Percentiles rank a stretch among this genome's conserved stretches.
These are phyloP conservation scores for Piezodorus guildinii DNA, from an alignment of 1,140 invertebrate species.

Conservation along the genomic window DNA sequence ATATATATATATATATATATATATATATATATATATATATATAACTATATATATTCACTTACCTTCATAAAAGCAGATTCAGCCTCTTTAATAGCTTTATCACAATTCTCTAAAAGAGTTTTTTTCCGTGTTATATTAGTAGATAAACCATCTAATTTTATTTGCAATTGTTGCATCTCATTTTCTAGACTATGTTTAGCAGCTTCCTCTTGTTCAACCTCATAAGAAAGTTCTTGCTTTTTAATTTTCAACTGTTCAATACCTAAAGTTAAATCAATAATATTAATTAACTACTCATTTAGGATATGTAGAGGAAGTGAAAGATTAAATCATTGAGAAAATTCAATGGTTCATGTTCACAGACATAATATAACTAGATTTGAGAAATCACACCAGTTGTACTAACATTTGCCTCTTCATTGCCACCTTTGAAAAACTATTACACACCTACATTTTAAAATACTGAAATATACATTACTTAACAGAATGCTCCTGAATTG, in stretches of 20 bases:
- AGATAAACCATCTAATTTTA: constrained; percentile 16
- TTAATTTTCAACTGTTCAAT: constrained; percentile 19
- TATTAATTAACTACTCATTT: neutral
- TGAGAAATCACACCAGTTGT: no score
- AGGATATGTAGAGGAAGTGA: neutral
- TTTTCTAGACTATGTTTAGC: constrained; percentile 1
- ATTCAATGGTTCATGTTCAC: neutral
- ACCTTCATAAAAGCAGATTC: constrained; percentile 23
- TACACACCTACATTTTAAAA: no score
- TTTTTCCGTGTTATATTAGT: constrained; percentile 14
- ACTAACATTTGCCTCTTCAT: no score
- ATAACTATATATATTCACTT: no score
- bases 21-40: no score
- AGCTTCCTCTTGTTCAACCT: constrained; percentile 13
- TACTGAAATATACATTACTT: no score
- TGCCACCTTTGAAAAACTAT: no score
- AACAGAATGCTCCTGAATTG: no score
- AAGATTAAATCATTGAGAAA: neutral
- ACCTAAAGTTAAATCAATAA: constrained; percentile 7
- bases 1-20: no score
- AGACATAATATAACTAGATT: no score
- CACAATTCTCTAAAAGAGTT: constrained; percentile 12
- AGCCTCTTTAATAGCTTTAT: constrained; percentile 20
- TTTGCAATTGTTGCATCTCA: constrained; percentile 14
- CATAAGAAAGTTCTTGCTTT: neutral